Percentiles rank a stretch among this genome's conserved stretches.
phyloP scores from a whole-genome alignment of 2,113 vertebrate species.

The Mesembrinibis cayennensis region DNA sequence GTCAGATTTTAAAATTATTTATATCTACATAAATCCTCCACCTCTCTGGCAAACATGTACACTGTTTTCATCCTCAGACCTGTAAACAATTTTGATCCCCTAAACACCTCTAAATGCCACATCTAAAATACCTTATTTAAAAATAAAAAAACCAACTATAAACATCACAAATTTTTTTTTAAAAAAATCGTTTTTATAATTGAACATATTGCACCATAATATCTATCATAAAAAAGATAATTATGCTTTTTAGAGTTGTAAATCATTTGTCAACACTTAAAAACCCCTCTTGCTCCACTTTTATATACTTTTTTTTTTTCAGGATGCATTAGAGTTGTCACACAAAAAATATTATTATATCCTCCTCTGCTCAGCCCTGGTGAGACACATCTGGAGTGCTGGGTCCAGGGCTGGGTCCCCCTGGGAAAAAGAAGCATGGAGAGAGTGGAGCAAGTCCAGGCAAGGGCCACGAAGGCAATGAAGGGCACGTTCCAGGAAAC shows the following conservation, averaged over 20 bases:
- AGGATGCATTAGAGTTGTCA: neutral
- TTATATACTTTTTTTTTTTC: neutral
- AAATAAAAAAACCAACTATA: neutral
- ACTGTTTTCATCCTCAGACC: neutral
- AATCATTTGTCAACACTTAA: neutral
- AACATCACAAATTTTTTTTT: neutral
- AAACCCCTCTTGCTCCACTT: neutral
- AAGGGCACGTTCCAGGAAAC: neutral
- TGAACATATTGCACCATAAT: neutral
- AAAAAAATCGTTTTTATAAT: neutral
- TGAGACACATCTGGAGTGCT: too few species aligned
- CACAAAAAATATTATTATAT: too few species aligned
- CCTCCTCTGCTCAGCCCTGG: neutral
- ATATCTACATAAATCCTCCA: neutral
- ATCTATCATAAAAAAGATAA: neutral
- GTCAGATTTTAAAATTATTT: neutral
- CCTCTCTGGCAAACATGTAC: neutral
- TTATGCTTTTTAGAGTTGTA: neutral
- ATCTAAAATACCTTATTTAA: neutral
- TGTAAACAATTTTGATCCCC: neutral
- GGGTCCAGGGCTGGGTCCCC: neutral
- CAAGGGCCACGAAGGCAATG: rapidly evolving
- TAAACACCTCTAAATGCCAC: neutral
- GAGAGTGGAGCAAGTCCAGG: neutral
- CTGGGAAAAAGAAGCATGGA: too few species aligned